Evolutionary conservation across 2,113 vertebrate genomes (phyloP).

Genomic region (Scatophagus argus): DNA sequence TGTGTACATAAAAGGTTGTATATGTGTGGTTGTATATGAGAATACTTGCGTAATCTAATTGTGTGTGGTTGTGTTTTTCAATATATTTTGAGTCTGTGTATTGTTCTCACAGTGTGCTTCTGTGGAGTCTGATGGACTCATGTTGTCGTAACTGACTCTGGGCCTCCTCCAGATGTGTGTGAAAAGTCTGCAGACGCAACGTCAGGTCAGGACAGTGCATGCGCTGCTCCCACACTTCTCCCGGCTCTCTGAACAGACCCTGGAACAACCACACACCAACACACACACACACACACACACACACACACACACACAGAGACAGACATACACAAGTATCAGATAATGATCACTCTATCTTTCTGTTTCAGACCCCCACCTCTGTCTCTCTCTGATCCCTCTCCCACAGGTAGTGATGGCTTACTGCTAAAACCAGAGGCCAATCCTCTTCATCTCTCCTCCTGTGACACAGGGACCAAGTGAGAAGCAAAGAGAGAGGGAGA

Average conservation of each 20-base stretch:
- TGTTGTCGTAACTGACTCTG: constrained; percentile 77
- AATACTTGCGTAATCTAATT: neutral
- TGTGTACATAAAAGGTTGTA: too few species aligned
- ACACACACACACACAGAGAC: constrained; percentile 35
- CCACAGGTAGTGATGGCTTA: constrained; percentile 61
- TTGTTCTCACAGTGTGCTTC: constrained; percentile 82
- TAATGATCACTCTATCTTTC: constrained; percentile 47
- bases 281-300: constrained; percentile 44
- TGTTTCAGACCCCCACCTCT: constrained; percentile 29
- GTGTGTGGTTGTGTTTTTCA: neutral
- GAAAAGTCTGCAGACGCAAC: constrained; percentile 83
- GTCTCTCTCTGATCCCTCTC: constrained; percentile 52
- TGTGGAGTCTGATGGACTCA: constrained; percentile 68
- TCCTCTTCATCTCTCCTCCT: constrained; percentile 46
- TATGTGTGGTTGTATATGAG: neutral
- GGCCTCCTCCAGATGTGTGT: constrained; percentile 79
- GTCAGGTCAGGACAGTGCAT: constrained; percentile 88
- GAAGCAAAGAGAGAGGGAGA: neutral
- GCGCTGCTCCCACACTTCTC: constrained; percentile 86
- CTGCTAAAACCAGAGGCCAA: constrained; percentile 61
- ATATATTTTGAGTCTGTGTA: neutral
- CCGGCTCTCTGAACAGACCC: constrained; percentile 86
- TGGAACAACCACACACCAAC: constrained; percentile 72
- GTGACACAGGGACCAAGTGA: constrained; percentile 26
- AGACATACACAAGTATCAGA: constrained; percentile 46